Conservation (phyloP, 2,888 invertebrate species). For the Eupeodes latifasciatus region DNA sequence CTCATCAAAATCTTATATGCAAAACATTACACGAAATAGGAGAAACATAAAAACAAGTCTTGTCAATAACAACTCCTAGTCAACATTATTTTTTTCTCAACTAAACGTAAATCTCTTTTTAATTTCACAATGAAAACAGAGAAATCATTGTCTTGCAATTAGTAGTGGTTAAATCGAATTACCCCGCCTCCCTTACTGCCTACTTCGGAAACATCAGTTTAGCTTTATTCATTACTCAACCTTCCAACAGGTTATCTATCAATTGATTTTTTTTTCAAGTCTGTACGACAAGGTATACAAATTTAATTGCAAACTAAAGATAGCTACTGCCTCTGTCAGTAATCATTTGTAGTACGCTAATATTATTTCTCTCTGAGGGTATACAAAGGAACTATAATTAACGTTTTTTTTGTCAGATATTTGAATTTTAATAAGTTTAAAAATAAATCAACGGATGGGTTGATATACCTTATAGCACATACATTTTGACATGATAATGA, state of each 20-base stretch:
- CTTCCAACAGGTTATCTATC: conserved; percentile 29
- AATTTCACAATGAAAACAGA: conserved; percentile 17
- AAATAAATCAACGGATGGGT: conserved; percentile 18
- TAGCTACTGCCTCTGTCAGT: conserved; percentile 12
- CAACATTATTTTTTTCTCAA: neutral
- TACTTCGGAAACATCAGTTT: neutral
- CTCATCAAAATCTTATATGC: neutral
- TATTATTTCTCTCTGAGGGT: neutral
- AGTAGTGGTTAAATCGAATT: neutral
- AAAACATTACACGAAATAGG: neutral
- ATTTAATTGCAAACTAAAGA: conserved; percentile 17
- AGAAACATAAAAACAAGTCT: neutral
- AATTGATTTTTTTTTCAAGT: neutral
- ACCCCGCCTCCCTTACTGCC: neutral
- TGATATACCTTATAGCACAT: neutral
- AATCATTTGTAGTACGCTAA: conserved; percentile 8
- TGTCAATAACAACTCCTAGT: conserved; percentile 8
- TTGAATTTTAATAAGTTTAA: conserved; percentile 14
- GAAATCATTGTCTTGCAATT: conserved; percentile 25
- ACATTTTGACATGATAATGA: conserved; percentile 8
- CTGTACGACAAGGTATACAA: neutral
- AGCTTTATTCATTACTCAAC: conserved; percentile 1
- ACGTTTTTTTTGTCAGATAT: conserved; percentile 17
- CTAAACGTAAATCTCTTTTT: conserved; percentile 32
- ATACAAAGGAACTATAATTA: neutral